Base-by-base conservation (phyloP, 2,888 invertebrate species). In the Parnassius smintheus region DNA sequence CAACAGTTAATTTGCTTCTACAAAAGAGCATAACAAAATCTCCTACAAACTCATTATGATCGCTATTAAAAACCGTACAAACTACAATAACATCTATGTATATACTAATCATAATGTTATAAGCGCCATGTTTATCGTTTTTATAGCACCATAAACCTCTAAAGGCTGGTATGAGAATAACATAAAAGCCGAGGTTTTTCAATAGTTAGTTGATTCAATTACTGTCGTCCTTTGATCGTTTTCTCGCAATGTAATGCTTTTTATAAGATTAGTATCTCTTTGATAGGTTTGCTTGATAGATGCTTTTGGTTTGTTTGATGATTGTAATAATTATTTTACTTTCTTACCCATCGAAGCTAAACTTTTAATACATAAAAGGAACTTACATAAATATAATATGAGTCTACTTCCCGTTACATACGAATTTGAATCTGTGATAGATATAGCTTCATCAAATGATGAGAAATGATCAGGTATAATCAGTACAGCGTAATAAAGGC, bases 201-300 rank as follows among this genome's bases (percentile, higher is more conserved):
- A 64, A 59, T 64, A 51, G 59, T 41, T 22, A 46, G 51, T 59
- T 64, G 63, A 64, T 64, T 64, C 56, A 59, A 45, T 49, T 8
- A 1, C 49, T 49, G 1, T 49, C 8, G 1, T n/a, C 2, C 2
- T 49, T 49, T 49, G 49, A 49, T 49, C 22, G 18, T 18, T 18
- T 18, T 18, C 18, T 18, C 18, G 18, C 18, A 56, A 61, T 50
- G 50, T n/a, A 8, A 50, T 53, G 25, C 44, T 42, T 56, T 63
- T 54, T 45, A 55, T 11, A 13, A 11, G 12, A 41, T 18, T 59
- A 50, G 48, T 51, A 48, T 51, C 13, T 49, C 13, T 49, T 48
- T 52, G 8, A 49, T 55, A 45, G 54, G 54, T 59, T 59, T 45
- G 51, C 51, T 9, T 18, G 18, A 18, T 18, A 1, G 18, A 1